Evolutionary conservation across 2,888 invertebrate species (phyloP), one percentile per base, ranked within the genome.

Genomic region (Drosophila vallismaia): DNA sequence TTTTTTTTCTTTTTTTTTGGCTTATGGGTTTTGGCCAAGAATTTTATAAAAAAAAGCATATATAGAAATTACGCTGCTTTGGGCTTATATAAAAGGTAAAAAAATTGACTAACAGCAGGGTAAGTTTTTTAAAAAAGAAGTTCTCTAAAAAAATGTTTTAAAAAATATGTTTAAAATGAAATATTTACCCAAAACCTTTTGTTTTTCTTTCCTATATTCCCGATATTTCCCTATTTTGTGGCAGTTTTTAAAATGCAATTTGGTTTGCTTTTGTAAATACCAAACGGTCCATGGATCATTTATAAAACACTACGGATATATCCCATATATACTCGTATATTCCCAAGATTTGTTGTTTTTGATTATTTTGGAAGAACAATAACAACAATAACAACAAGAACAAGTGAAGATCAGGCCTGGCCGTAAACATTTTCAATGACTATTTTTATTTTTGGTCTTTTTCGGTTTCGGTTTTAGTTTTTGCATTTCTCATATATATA

Each of bases 391-490:
- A 31, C 45, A 33, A 24, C 10, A 5, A 33, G n/a, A 33, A 33
- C 31, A 48, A 51, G 33, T 29, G 48, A 66, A 49, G 58, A 69
- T 44, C 51, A 38, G 44, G 49, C 54, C 73, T 68, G 76, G 59
- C 75, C 67, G 82, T 78, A 88, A 82, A 86, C 86, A 83, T 86
- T 82, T 82, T 86, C 88, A 88, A 83, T 83, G 86, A 83, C 77
- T 88, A 88, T 88, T 83, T 88, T 76, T 80, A 81, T 69, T 69
- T 83, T 66, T 33, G 40, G 28, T 79, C 69, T 14, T 79, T 71
- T 12, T 80, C 55, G 40, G 24, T 33, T 79, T 71, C 5, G 76
- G 57, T 75, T 67, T 79, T 71, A 68, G 63, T 71, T 67, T 71
- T 58, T 80, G 60, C 69, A 48, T 29, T 40, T 56, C 46, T 52